Evolutionary conservation across 2,797 vertebrate genomes (phyloP).

Genomic region (Petrocephalus sullivani): DNA sequence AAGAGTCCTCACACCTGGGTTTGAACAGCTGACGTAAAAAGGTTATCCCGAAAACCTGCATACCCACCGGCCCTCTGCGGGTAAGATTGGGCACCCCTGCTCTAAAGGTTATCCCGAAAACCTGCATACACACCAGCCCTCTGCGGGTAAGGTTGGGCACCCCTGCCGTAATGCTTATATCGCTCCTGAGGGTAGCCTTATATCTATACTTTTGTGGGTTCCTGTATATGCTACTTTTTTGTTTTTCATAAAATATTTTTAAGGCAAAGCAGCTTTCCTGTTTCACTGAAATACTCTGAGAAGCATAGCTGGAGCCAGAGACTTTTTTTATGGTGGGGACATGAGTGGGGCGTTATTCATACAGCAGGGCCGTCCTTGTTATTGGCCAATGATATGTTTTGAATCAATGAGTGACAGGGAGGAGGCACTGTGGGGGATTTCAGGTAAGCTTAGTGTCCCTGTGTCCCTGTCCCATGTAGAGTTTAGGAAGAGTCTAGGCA

Average conservation of each 20-base stretch:
- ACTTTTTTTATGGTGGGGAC: not conserved
- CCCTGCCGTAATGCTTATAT: not conserved
- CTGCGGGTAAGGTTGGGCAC: no score
- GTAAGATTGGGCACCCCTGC: no score
- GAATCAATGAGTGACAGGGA: not conserved
- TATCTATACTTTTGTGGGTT: not conserved
- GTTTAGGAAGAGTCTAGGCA: not conserved
- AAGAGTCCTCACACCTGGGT: no score
- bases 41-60: no score
- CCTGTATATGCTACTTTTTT: not conserved
- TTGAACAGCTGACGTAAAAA: no score
- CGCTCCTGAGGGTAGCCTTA: not conserved
- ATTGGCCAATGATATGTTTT: not conserved
- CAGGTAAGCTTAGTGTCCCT: not conserved
- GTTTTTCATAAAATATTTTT: not conserved
- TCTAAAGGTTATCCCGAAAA: no score
- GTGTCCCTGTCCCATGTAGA: no score
- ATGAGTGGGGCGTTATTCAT: not conserved
- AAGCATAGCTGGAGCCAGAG: not conserved
- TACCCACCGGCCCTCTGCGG: no score
- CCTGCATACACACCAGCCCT: no score
- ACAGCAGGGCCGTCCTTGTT: not conserved
- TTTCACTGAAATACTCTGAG: not conserved
- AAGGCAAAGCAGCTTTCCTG: not conserved
- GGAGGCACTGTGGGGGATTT: not conserved